Evolutionary conservation across 1,140 invertebrate species (phyloP).

Genomic region (Plodia interpunctella): DNA sequence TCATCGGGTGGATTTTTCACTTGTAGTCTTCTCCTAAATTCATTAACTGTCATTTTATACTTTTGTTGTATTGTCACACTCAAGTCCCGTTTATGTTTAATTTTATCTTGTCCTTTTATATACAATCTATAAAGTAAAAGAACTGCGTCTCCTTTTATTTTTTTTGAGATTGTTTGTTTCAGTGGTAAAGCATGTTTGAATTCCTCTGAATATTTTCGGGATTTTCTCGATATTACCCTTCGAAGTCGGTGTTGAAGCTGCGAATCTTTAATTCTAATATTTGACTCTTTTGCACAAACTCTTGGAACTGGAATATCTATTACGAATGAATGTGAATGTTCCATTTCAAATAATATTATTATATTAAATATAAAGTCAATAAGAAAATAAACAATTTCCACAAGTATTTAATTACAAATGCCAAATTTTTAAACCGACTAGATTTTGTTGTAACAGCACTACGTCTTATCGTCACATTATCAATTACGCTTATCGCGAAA

Average conservation of each 20-base stretch:
- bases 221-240: slow-evolving; percentile 1
- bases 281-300: slow-evolving; percentile 15
- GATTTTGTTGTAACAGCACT: slow-evolving; percentile 8
- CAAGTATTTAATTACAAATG: slow-evolving; percentile 7
- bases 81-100: slow-evolving; percentile 29
- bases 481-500: too few relatives aligned
- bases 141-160: slow-evolving; percentile 35
- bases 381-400: slow-evolving; percentile 17
- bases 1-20: slow-evolving; percentile 28
- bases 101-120: slow-evolving; percentile 36
- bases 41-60: slow-evolving; percentile 41
- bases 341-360: not conserved
- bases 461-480: too few relatives aligned
- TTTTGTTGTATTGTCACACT: slow-evolving; percentile 32
- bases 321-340: slow-evolving; percentile 22
- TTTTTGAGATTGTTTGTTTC: slow-evolving; percentile 25
- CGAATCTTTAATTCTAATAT: slow-evolving; percentile 1
- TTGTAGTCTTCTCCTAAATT: slow-evolving; percentile 32
- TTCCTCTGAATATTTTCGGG: slow-evolving; percentile 19
- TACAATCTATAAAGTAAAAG: slow-evolving; percentile 48
- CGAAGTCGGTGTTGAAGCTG: not conserved
- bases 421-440: slow-evolving; percentile 21
- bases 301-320: slow-evolving; percentile 32
- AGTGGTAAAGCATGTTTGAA: slow-evolving; percentile 25
- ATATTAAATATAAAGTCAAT: not conserved